Percentiles rank a stretch among this genome's conserved stretches.
These are phyloP conservation scores for Picus viridis DNA, from an alignment of 2,797 vertebrate genomes.

Conservation along the genomic window DNA sequence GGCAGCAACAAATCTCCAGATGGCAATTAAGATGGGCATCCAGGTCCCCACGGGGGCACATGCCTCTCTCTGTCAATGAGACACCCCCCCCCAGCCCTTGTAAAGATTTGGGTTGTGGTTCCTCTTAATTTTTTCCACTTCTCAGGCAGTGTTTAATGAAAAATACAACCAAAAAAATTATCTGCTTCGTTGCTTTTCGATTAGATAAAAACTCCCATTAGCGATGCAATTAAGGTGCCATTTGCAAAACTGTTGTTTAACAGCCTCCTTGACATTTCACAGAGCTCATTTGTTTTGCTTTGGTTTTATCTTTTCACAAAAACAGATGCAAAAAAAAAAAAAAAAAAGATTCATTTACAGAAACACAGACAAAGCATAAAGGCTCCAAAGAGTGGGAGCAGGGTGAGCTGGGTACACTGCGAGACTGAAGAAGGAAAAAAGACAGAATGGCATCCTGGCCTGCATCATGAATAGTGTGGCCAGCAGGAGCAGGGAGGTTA, in stretches of 20 bases:
- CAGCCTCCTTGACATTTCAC: conserved; percentile 66
- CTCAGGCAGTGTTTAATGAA: conserved; percentile 37
- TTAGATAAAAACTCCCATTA: conserved; percentile 66
- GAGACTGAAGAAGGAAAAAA: neutral
- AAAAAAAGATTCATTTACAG: neutral
- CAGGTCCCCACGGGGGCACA: neutral
- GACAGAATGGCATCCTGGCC: neutral
- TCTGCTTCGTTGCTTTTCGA: conserved; percentile 54
- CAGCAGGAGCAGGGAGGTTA: no score
- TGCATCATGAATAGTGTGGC: no score
- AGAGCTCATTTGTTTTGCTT: conserved; percentile 57
- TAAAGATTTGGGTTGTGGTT: neutral
- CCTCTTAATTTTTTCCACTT: neutral
- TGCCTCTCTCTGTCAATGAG: accelerated
- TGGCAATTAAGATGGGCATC: neutral
- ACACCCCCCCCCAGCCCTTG: neutral
- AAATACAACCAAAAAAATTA: conserved; percentile 21
- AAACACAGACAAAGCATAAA: conserved; percentile 46
- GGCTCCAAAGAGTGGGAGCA: conserved; percentile 1
- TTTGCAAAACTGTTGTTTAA: conserved; percentile 63
- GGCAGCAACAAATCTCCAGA: accelerated
- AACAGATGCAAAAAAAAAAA: conserved; percentile 44
- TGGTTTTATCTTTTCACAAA: conserved; percentile 28
- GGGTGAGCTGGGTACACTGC: neutral
- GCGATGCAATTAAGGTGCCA: conserved; percentile 37